These are phyloP conservation scores for Pipistrellus pipistrellus DNA, from an alignment of 2,797 vertebrate genomes.

Conservation along the genomic window DNA sequence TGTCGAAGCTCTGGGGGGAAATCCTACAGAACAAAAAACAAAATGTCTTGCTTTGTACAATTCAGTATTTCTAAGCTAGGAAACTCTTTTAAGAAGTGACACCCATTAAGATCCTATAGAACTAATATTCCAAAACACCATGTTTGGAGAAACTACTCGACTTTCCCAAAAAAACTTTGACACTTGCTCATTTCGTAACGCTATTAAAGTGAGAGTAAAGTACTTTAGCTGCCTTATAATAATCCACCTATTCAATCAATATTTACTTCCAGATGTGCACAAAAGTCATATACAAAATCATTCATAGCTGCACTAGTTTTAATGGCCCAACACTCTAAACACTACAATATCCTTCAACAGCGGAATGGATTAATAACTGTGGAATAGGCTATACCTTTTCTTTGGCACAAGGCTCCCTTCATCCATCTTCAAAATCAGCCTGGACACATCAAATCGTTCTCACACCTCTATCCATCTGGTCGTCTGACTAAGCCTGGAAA, in stretches of 20 bases:
- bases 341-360: neutral
- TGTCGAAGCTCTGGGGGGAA: neutral
- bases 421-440: neutral
- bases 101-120: neutral
- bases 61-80: neutral
- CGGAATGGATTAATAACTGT: neutral
- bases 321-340: neutral
- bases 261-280: neutral
- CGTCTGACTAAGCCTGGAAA: neutral
- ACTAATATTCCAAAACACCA: neutral
- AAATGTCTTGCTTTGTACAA: neutral
- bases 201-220: neutral
- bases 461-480: neutral
- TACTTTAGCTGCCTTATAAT: neutral
- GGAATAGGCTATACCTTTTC: no score
- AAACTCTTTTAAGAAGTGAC: slow-evolving; percentile 24
- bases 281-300: neutral
- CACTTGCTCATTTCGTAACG: neutral
- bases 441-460: neutral
- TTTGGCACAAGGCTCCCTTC: neutral
- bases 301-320: neutral
- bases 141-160: neutral
- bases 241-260: neutral
- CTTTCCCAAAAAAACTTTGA: neutral
- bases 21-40: neutral